Conservation (phyloP, 2,797 vertebrate species). For the Protosalanx chinensis region DNA sequence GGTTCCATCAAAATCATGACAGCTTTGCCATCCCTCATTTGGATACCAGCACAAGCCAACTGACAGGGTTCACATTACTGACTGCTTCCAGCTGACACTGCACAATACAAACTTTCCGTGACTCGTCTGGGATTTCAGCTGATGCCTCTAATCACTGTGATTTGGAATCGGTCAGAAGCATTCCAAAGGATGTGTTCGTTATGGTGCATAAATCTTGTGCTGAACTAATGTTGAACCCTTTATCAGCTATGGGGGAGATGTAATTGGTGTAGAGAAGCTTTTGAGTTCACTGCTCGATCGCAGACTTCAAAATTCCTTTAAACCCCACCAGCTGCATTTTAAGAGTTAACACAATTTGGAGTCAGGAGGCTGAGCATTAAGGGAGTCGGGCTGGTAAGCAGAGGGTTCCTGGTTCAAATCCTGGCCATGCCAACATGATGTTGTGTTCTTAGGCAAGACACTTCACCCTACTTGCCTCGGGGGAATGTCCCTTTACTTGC, state of each 20-base stretch:
- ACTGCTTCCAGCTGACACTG: conserved; percentile 55
- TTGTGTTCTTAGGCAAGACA: too few relatives aligned
- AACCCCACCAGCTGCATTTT: not conserved
- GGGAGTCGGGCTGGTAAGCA: too few relatives aligned
- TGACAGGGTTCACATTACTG: conserved; percentile 54
- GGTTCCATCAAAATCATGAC: conserved; percentile 58
- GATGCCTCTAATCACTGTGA: conserved; percentile 57
- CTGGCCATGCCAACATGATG: too few relatives aligned
- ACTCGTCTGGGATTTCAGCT: conserved; percentile 51
- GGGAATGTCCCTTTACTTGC: too few relatives aligned
- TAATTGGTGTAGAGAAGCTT: conserved; percentile 19
- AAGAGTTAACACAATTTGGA: not conserved
- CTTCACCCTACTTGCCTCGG: too few relatives aligned
- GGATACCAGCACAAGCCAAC: conserved; percentile 54
- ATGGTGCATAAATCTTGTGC: conserved; percentile 63
- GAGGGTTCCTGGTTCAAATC: too few relatives aligned
- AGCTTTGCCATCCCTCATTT: conserved; percentile 59
- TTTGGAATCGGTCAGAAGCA: conserved; percentile 56
- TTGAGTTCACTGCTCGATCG: not conserved
- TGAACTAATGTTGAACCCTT: conserved; percentile 75
- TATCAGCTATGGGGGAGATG: conserved; percentile 47
- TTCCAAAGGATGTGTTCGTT: conserved; percentile 58
- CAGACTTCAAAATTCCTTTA: not conserved
- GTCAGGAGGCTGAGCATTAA: too few relatives aligned
- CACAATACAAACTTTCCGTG: conserved; percentile 61